A percentile compares a stretch with the other conserved stretches of the same genome.
Evolutionary conservation across 2,113 vertebrate species (phyloP).

Genomic region (Rhombomys opimus): DNA sequence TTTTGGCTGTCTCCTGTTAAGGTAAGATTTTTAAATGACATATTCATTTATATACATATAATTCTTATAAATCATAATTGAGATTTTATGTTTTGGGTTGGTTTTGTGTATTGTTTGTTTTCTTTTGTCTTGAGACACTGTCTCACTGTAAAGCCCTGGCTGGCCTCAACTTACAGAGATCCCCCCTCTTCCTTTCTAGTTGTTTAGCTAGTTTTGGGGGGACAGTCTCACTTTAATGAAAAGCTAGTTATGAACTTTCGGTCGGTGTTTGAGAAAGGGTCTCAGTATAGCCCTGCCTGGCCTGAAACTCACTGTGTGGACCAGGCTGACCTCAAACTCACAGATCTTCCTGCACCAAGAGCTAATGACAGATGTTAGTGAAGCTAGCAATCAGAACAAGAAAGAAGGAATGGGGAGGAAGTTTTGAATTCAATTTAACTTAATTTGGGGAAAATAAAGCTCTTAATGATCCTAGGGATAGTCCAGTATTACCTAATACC

Average conservation of each 20-base stretch:
- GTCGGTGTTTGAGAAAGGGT: neutral
- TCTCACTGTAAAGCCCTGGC: neutral
- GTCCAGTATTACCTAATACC: neutral
- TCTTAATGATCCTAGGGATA: neutral
- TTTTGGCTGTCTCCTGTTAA: constrained; percentile 94
- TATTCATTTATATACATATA: neutral
- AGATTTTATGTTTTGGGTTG: neutral
- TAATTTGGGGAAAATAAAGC: constrained; percentile 38
- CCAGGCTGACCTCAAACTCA: neutral
- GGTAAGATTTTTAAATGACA: constrained; percentile 85
- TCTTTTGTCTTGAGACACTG: neutral
- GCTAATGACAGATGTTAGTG: no score
- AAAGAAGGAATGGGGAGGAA: neutral
- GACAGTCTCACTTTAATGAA: neutral
- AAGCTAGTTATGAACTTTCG: neutral
- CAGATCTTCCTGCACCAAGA: neutral
- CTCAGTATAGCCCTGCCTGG: neutral
- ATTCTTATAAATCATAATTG: neutral
- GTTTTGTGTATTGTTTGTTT: neutral
- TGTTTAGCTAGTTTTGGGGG: neutral
- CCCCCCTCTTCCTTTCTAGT: neutral
- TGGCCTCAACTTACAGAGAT: neutral
- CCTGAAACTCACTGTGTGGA: neutral
- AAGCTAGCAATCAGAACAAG: neutral
- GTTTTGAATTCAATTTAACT: neutral